A percentile compares a stretch with the other conserved stretches of the same genome.
Conservation (phyloP, 2,113 vertebrate genomes). For the Falcunculus frontatus region DNA sequence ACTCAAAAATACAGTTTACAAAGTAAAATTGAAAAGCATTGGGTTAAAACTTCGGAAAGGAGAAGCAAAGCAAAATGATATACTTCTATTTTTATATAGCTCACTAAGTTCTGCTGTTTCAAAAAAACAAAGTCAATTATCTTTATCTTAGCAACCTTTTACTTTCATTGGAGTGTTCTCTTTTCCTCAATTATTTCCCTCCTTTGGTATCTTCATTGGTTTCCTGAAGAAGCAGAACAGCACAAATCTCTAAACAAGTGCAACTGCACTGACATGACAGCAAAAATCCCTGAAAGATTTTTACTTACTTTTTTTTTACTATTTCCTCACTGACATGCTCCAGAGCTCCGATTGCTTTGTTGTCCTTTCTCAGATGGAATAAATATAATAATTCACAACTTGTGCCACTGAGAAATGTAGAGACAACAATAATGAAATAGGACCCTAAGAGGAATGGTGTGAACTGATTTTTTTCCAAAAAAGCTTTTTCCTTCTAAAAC, state of each 20-base stretch:
- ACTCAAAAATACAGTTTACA: background rate
- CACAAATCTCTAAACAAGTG: background rate
- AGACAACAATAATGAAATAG: background rate
- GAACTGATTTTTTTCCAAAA: background rate
- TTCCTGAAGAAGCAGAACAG: background rate
- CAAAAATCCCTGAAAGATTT: background rate
- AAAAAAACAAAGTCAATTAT: background rate
- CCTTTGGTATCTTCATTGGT: background rate
- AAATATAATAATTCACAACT: background rate
- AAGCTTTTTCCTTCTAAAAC: background rate
- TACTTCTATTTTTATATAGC: background rate
- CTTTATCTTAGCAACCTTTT: background rate
- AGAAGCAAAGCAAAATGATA: background rate
- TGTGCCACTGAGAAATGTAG: background rate
- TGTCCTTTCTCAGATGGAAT: background rate
- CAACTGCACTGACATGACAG: background rate
- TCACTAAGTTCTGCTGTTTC: background rate
- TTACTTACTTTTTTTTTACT: background rate
- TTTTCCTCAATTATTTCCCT: background rate
- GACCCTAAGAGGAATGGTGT: background rate
- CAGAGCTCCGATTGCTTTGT: background rate
- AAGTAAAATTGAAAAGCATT: background rate
- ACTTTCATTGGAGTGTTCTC: background rate
- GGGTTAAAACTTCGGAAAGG: background rate
- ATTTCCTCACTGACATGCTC: background rate